Evolutionary conservation across 2,888 invertebrate genomes (phyloP).

Genomic region (Trachelus troglodyta): DNA sequence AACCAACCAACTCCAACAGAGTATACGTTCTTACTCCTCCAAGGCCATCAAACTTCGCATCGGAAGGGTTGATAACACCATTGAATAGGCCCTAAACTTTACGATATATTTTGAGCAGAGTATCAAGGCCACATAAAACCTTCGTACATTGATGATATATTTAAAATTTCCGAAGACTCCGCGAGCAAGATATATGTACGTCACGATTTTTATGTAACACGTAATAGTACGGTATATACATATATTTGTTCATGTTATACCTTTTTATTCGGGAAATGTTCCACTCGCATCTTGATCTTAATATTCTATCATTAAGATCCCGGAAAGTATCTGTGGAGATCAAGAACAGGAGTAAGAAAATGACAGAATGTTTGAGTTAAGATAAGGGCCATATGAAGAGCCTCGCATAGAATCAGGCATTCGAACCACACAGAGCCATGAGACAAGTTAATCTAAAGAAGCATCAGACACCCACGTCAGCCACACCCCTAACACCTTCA

Average conservation of each 20-base stretch:
- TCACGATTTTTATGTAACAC: neutral
- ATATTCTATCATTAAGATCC: neutral
- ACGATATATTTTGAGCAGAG: neutral
- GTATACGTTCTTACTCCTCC: neutral
- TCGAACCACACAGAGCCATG: neutral
- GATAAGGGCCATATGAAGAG: neutral
- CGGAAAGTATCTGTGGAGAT: neutral
- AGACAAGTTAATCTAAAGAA: conserved; percentile 23
- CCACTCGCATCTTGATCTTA: neutral
- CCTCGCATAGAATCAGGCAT: neutral
- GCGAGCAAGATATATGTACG: neutral
- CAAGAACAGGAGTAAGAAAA: neutral
- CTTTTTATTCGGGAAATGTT: neutral
- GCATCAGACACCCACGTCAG: conserved; percentile 18
- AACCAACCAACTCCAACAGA: neutral
- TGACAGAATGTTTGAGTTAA: neutral
- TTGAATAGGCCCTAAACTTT: neutral
- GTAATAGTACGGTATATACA: neutral
- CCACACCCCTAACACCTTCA: conserved; percentile 13
- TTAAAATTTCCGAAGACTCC: neutral
- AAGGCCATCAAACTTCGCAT: neutral
- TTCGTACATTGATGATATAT: neutral
- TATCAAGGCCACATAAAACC: neutral
- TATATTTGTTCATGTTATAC: neutral
- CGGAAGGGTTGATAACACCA: neutral